These are phyloP conservation scores for Anneissia japonica DNA, from an alignment of 35 echinoderm and acorn worm genomes.

Conservation along the genomic window DNA sequence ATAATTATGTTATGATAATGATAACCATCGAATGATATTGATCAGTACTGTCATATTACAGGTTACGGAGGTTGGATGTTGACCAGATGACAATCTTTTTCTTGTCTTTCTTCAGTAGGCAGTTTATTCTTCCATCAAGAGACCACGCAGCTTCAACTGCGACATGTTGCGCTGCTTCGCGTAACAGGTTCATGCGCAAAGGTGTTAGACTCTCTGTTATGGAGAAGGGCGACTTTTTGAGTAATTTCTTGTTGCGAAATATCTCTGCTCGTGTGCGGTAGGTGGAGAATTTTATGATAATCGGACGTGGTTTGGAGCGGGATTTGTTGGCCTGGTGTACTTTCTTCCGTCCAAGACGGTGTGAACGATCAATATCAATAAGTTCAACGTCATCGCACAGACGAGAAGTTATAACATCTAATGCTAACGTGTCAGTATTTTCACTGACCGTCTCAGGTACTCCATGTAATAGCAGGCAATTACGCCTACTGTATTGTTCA, in stretches of 20 bases:
- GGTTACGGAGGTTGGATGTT: not conserved
- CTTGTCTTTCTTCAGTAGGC: not conserved
- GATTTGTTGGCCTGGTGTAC: not conserved
- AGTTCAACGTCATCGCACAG: not conserved
- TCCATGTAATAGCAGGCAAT: constrained; percentile 30
- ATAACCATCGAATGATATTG: too few species aligned
- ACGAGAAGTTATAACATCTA: not conserved
- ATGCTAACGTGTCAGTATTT: constrained; percentile 2
- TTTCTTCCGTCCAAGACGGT: constrained; percentile 5
- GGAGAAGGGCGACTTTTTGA: not conserved
- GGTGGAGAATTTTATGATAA: not conserved
- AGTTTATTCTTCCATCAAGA: not conserved
- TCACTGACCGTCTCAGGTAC: constrained; percentile 19
- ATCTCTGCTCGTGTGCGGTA: not conserved
- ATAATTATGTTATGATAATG: too few species aligned
- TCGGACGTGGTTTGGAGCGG: not conserved
- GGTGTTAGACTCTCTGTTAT: not conserved
- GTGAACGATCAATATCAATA: constrained; percentile 27
- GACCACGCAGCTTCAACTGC: not conserved
- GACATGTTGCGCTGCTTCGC: not conserved
- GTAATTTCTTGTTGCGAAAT: not conserved
- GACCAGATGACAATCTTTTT: not conserved
- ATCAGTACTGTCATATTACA: too few species aligned
- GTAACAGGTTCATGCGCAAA: not conserved
- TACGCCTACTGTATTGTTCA: constrained; percentile 37